Percentiles rank a stretch among this genome's conserved stretches.
Conservation (phyloP, 2,888 invertebrate species). For the Lithophane semibrunnea region DNA sequence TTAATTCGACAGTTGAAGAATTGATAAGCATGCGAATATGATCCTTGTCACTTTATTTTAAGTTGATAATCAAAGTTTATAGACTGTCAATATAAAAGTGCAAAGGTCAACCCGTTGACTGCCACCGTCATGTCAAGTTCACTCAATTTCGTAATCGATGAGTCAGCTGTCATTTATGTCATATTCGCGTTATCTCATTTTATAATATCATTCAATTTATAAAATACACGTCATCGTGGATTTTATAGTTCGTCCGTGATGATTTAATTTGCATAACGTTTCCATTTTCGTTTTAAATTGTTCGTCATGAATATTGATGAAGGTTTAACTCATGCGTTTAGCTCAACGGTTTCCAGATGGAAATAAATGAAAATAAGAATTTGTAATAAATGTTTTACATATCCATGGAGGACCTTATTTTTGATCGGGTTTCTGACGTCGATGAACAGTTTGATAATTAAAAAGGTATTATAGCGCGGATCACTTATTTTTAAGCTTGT, state of each 20-base stretch:
- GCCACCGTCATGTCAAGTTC: conserved; percentile 64
- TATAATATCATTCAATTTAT: conserved; percentile 44
- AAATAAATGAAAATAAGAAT: conserved; percentile 37
- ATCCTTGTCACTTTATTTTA: conserved; percentile 1
- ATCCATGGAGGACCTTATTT: not conserved
- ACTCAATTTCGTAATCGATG: conserved; percentile 52
- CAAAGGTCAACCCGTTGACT: conserved; percentile 54
- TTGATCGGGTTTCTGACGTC: conserved; percentile 1
- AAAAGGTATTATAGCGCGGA: not conserved
- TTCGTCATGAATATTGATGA: conserved; percentile 63
- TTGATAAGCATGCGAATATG: conserved; percentile 8
- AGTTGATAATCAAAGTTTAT: not conserved
- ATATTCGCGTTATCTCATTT: conserved; percentile 62
- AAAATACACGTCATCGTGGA: conserved; percentile 55
- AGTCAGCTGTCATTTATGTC: conserved; percentile 61
- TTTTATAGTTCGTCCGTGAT: conserved; percentile 46
- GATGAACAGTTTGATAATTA: not conserved
- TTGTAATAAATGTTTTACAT: conserved; percentile 22
- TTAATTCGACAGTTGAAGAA: conserved; percentile 13
- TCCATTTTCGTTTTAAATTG: conserved; percentile 54
- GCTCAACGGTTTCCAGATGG: conserved; percentile 36
- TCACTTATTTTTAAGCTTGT: not conserved
- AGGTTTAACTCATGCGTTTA: conserved; percentile 41
- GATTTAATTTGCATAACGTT: conserved; percentile 66
- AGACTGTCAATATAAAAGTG: conserved; percentile 20